Base-by-base conservation (phyloP, 2,797 vertebrate genomes). In the Anguilla marmorata region DNA sequence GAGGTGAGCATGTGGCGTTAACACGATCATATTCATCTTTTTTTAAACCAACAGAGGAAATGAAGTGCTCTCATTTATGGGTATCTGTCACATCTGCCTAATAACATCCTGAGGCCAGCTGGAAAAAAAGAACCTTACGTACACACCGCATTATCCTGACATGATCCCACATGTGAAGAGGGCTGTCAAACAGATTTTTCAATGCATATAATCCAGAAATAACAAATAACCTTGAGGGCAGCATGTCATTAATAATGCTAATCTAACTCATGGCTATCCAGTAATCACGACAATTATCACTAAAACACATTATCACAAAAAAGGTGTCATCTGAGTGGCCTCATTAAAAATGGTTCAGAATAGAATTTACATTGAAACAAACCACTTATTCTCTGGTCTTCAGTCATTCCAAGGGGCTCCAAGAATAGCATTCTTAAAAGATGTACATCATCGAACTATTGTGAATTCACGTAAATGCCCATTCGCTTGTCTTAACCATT, bases 331-430 rank as follows among this genome's bases (percentile, higher is more conserved):
- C 12, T 76, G 74, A 76, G 41, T 76, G 74, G 33, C 33, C 33
- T 76, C 33, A 76, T 76, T 41, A 76, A 76, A 76, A 19, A 76
- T 33, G 41, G 33, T 76, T 37, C 69, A 76, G 30, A 76, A 21
- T 33, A 76, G 41, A 76, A 76, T 76, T 76, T 41, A 76, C 74
- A 76, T 41, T 72, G 9, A 76, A 76, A 27, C 33, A 76, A 76
- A 76, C 74, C 14, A 41, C 74, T 76, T 76, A 41, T 41, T 76
- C 30, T 21, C 8, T 0, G 5, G n/a, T 72, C 66, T 27, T 72
- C 60, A 27, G 3, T 72, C 24, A 21, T 24, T 21, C 63, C 63
- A 0, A 21, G 16, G 41, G 41, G 41, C 41, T 45, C 41, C 41
- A 45, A 45, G 41, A 45, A 45, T 45, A 45, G 41, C 41, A 45